Evolutionary conservation across 2,888 invertebrate genomes (phyloP), one percentile per base, ranked within the genome.

Genomic region (Megastigmus dorsalis): DNA sequence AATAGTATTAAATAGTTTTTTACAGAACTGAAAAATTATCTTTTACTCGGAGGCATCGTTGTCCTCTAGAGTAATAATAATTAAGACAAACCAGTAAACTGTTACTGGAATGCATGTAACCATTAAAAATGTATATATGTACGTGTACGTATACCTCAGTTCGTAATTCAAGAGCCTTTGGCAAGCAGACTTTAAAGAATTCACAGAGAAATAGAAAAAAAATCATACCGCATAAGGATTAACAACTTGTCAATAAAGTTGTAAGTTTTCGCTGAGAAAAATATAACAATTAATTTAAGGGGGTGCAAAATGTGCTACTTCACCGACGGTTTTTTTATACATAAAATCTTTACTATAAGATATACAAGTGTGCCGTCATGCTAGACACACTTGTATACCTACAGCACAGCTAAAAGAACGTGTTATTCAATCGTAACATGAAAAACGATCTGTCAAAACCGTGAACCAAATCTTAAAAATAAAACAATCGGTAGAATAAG

Each of bases 181-280:
- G 43, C 68, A 72, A 72, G 41, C 67, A 66, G 38, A 73, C 43
- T 68, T n/a, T 54, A 57, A 76, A 68, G 72, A 73, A 76, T 76
- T 76, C 62, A 76, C 63, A 75, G 62, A 71, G 9, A 23, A 43
- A 74, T 50, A 70, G 54, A 65, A 59, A 57, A 43, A 52, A 57
- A 43, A 52, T 30, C 48, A 59, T 66, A 23, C 50, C 33, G 52
- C 15, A 18, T 15, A 73, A 38, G 26, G 43, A 33, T 60, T 15
- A 54, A 63, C 15, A 68, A 38, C 28, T 30, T n/a, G 43, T 52
- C 3, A 41, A 69, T 18, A 28, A 28, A 43, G 38, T 52, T 23
- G 15, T 28, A 52, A 59, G 2, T 69, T 60, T 5, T 52, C 9
- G 3, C 6, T 10, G 4, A 43, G n/a, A 36, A 45, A 10, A 52